Percentiles rank a stretch among this genome's conserved stretches.
These are phyloP conservation scores for Enteromius paludinosus DNA, from an alignment of 2,797 vertebrate species.

Conservation along the genomic window DNA sequence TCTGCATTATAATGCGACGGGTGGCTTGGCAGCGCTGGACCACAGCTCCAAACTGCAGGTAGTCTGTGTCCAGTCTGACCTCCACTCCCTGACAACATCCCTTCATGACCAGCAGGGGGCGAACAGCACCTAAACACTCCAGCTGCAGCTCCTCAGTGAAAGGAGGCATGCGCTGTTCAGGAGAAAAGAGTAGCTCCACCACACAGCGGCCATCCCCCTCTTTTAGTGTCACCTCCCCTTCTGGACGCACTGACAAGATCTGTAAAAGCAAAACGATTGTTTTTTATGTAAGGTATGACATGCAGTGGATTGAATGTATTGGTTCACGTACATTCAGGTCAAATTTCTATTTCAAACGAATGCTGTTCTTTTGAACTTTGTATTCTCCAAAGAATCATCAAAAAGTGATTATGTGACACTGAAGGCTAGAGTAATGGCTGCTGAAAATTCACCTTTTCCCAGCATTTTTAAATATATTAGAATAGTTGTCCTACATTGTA, in stretches of 20 bases:
- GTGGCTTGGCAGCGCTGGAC: conserved; percentile 74
- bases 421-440: background rate
- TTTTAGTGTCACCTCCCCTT: conserved; percentile 74
- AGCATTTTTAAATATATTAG: background rate
- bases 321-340: background rate
- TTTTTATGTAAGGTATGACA: background rate
- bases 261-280: conserved; percentile 56
- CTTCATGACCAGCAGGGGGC: conserved; percentile 80
- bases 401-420: background rate
- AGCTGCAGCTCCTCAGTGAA: conserved; percentile 84
- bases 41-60: conserved; percentile 85
- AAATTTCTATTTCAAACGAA: background rate
- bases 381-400: background rate
- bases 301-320: background rate
- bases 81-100: conserved; percentile 86
- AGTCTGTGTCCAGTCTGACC: conserved; percentile 82
- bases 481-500: background rate
- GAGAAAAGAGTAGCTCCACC: conserved; percentile 82
- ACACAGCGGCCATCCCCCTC: conserved; percentile 74
- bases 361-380: background rate
- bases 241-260: conserved; percentile 82
- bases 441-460: background rate
- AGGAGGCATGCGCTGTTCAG: conserved; percentile 69
- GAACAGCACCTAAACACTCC: conserved; percentile 75
- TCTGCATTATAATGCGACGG: conserved; percentile 78